Base-by-base conservation (phyloP, 2,113 vertebrate genomes). In the Lasiurus cinereus region DNA sequence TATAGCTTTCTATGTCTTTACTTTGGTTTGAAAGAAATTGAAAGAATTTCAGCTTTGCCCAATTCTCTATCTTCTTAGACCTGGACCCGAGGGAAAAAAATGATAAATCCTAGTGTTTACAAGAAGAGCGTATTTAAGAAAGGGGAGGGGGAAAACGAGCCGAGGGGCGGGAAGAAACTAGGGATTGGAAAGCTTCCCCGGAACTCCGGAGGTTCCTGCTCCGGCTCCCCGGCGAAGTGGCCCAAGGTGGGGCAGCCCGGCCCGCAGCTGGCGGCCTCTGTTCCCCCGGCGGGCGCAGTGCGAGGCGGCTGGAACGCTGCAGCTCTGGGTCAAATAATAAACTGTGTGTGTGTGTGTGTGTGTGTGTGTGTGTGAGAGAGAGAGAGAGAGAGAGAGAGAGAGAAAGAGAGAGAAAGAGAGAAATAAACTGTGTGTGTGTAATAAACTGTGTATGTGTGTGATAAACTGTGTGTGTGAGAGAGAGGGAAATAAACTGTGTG, bases 281-380 rank as follows among this genome's bases (percentile, higher is more conserved):
- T 46, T 16, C 7, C 0, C 76, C 2, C 14, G 0, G 64, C 11
- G 21, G 0, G 64, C 11, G 0, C 33, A 43, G 5, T 5, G 6
- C 22, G 0, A 6, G 24, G 33, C 5, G 4, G 31, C 3, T 12
- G 16, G 59, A 22, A 5, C 14, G 59, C 43, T 7, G 82, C 39
- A 48, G 82, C 82, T 33, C 43, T 33, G 82, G 62, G 21, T 24
- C 2, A 5, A 78, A 31, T 33, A 69, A 78, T 27, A 33, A 94
- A 39, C 27, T 9, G 50, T 11, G 64, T 16, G 16, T 10, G 70
- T 10, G 43, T 52, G 21, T 43, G 31, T 18, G 66, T 66, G 62
- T 31, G 62, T 13, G 27, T 64, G 62, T 11, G 11, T 13, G 72
- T 15, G 69, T 36, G 76, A n/a, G n/a, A n/a, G n/a, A n/a, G n/a